phyloP scores from a whole-genome alignment of 2,888 invertebrate species.

The Caenorhabditis virilis region DNA sequence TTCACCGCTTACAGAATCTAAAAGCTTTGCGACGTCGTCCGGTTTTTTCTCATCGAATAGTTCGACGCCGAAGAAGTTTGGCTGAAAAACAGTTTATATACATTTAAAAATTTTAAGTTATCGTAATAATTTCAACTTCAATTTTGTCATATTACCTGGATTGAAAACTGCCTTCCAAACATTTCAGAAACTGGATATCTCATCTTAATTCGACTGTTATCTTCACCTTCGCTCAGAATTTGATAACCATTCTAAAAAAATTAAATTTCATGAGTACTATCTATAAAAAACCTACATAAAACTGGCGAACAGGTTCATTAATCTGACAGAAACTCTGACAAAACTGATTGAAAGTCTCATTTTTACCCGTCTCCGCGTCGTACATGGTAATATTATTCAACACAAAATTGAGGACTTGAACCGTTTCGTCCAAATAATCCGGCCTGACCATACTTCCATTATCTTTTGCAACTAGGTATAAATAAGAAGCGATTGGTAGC shows the following conservation, averaged over 20 bases:
- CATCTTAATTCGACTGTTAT: slow-evolving; percentile 48
- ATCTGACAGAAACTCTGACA: slow-evolving; percentile 55
- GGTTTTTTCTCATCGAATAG: slow-evolving; percentile 35
- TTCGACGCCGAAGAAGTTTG: slow-evolving; percentile 63
- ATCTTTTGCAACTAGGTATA: slow-evolving; percentile 63
- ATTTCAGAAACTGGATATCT: slow-evolving; percentile 59
- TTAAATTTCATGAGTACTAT: neutral
- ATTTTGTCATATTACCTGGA: too few species aligned
- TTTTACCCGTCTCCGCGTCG: slow-evolving; percentile 33
- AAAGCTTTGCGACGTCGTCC: slow-evolving; percentile 35
- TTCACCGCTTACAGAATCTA: slow-evolving; percentile 28
- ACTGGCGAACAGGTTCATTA: slow-evolving; percentile 60
- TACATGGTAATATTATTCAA: slow-evolving; percentile 52
- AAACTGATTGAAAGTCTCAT: slow-evolving; percentile 54
- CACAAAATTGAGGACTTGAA: slow-evolving; percentile 59
- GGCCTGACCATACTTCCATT: slow-evolving; percentile 64
- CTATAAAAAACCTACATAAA: slow-evolving; percentile 48
- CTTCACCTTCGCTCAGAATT: slow-evolving; percentile 50
- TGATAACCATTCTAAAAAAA: slow-evolving; percentile 54
- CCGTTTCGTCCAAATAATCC: slow-evolving; percentile 58
- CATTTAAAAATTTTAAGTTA: neutral
- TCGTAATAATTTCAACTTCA: neutral
- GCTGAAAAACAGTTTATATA: slow-evolving; percentile 39
- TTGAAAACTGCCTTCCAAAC: slow-evolving; percentile 56
- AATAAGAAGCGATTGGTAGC: slow-evolving; percentile 54